phyloP scores from a whole-genome alignment of 2,113 vertebrate species.

The Paracanthobrama guichenoti region DNA sequence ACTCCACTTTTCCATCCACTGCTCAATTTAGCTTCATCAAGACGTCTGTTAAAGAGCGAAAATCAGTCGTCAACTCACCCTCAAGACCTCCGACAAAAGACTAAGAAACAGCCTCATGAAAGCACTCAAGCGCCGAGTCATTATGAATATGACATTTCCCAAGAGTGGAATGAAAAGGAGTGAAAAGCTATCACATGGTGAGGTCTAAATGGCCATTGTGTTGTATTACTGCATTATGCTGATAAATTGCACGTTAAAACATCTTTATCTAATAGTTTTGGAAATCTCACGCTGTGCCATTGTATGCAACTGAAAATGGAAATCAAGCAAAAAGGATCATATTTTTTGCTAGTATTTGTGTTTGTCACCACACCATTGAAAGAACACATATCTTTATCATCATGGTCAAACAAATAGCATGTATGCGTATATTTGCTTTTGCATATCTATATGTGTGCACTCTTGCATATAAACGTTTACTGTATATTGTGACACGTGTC shows the following conservation, averaged over 20 bases:
- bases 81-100: conserved; percentile 30
- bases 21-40: conserved; percentile 34
- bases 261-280: conserved; percentile 7
- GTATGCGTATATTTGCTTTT: neutral
- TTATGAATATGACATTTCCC: conserved; percentile 36
- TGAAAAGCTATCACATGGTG: conserved; percentile 1
- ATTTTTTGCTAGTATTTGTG: neutral
- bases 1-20: conserved; percentile 12
- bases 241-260: conserved; percentile 20
- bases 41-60: conserved; percentile 23
- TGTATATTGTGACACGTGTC: too few species aligned
- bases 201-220: neutral
- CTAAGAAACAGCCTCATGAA: conserved; percentile 15
- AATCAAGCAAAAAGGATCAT: neutral
- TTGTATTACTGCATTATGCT: conserved; percentile 8
- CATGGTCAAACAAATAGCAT: neutral
- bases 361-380: neutral
- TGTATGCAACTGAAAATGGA: neutral
- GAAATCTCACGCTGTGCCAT: neutral
- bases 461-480: neutral
- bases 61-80: conserved; percentile 10
- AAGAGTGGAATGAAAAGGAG: conserved; percentile 17
- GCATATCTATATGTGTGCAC: neutral
- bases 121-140: conserved; percentile 10
- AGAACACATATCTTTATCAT: neutral